Base-by-base conservation (phyloP, 1,140 invertebrate genomes). In the Zaprionus ornatus region DNA sequence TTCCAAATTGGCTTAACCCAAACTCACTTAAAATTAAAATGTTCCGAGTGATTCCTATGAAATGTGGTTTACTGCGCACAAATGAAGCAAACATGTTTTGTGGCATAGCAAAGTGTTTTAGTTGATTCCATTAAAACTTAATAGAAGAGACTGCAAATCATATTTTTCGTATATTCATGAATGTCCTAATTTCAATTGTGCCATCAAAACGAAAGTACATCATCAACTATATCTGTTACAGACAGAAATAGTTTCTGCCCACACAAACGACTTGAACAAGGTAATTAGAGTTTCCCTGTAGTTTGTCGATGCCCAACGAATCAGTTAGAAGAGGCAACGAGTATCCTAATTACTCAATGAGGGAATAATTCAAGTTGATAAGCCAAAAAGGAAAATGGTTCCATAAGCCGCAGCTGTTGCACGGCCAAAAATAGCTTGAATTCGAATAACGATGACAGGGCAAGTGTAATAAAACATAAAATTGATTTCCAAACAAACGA, bases 401-500 rank as follows among this genome's bases (percentile, higher is more conserved):
- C 45, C 27, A 60, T 17, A 64, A 68, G 52, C 63, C 71, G 25
- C 37, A 67, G 57, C 7, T 50, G 21, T 21, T 73, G 60, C 48
- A 15, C 23, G 23, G 35, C 29, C 32, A 52, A 65, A 40, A 60
- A 66, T 60, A 50, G 32, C 32, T 45, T 2, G 50, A 32, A 42
- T 35, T 23, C 19, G 45, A 57, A 76, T 40, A 35, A 63, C 32
- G 15, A 57, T 73, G 63, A 63, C 42, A 62, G 35, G 12, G 29
- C 42, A 57, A 19, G 62, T 61, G 61, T 60, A 61, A 45, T 61
- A 69, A 68, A 77, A 67, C 66, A 59, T 70, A 48, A 72, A 79
- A 87, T 71, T 76, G 72, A 76, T 87, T 82, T 82, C 54, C 29
- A 81, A 81, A 50, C 74, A 64, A 77, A 72, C 35, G 25, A 66